Base-by-base conservation (phyloP, 2,113 vertebrate genomes). In the Xiphophorus maculatus region DNA sequence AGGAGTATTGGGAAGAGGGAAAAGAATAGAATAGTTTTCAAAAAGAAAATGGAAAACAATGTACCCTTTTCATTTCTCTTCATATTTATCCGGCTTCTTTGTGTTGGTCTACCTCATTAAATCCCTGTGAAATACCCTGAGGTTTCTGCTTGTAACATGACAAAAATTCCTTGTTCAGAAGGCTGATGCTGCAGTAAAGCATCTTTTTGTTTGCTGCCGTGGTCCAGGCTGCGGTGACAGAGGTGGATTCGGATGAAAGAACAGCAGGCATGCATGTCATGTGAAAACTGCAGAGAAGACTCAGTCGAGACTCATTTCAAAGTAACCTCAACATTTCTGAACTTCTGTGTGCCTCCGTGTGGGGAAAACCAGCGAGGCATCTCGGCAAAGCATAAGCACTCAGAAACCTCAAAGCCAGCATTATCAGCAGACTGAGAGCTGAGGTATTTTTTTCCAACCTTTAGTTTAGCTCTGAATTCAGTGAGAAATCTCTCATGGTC, bases 161-260 rank as follows among this genome's bases (percentile, higher is more conserved):
- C 51, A 58, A 58, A n/a, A 19, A 54, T 54, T 3, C 51, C 25
- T 58, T 58, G 51, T 58, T 58, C 51, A n/a, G 51, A n/a, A 19
- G 22, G 65, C 76, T 29, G 15, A 65, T 73, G 51, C 67, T 71
- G 33, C 66, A 85, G 84, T 48, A 48, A 65, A 33, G 33, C n/a
- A 44, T 83, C 74, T 76, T 13, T 68, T 28, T 80, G 71, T 51
- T 71, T 69, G 77, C 79, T 72, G 69, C 71, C 28, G 66, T 71
- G 37, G 25, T 80, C 66, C 63, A 66, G 84, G 71, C 80, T 67
- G 69, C 74, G 63, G 83, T 63, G 80, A 77, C 74, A 73, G 68
- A 65, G 17, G 30, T 40, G 74, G 69, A 78, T 84, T 71, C 78
- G 65, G 83, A 87, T 87, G 73, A 87, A 85, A 88, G 81, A 82